Base-by-base conservation (phyloP, 2,888 invertebrate species). In the Chrysolina oricalcia region DNA sequence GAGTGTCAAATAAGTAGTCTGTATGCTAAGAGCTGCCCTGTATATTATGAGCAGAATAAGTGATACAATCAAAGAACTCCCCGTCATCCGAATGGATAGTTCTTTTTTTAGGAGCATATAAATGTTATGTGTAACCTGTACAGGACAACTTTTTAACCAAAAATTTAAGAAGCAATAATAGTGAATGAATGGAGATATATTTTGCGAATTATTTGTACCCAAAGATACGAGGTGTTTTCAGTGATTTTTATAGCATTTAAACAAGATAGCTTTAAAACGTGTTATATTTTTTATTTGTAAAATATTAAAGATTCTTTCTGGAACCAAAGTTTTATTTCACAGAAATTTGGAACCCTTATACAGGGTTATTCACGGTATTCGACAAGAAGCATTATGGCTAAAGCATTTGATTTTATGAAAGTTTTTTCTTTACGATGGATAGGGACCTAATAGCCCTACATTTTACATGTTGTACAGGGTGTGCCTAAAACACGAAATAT, bases 211-310 rank as follows among this genome's bases (percentile, higher is more conserved):
- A 59, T 48, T 35, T 73, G 74, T 70, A 48, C 67, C 46, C 43
- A 40, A 17, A 63, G 41, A 50, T 74, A 71, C 64, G 65, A 70
- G 35, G 67, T 74, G 40, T 70, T 41, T 71, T 71, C 71, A 43
- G 67, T 74, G 67, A 74, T 74, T 74, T 74, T 68, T 74, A 74
- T 70, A 74, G 70, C 71, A 59, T 66, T 71, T 67, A 66, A 74
- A 70, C 68, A 53, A 62, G 69, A 70, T 67, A 71, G 74, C 71
- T 74, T 74, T 71, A 70, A 74, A 68, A 59, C 43, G 35, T 68
- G 74, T 74, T 66, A 74, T 70, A 74, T 74, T 74, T 71, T 74
- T 71, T 71, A 74, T 74, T 74, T 74, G 41, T 46, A 73, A 48
- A 74, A 64, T 67, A 74, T 53, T 67, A 70, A 67, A 23, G 17